Evolutionary conservation across 1,140 invertebrate genomes (phyloP).

Genomic region (Hydropsyche tenuis): DNA sequence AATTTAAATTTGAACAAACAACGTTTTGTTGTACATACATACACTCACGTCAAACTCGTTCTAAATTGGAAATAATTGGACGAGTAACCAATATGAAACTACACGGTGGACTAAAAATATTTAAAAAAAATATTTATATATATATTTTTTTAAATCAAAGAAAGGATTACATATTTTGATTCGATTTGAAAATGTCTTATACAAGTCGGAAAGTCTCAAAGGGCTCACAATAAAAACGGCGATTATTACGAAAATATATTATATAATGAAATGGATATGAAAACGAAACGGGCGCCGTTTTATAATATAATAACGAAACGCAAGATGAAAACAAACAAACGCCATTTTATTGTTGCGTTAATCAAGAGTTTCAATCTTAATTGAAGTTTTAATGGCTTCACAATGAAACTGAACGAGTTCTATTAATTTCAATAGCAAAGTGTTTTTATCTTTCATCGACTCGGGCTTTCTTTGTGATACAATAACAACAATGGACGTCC

Average conservation of each 20-base stretch:
- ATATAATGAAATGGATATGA: not conserved
- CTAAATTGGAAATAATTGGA: conserved; percentile 21
- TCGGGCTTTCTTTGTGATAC: not conserved
- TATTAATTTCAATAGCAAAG: conserved; percentile 35
- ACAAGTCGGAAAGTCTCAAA: too few relatives aligned
- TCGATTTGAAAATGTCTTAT: too few relatives aligned
- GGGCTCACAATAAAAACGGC: not conserved
- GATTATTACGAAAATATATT: too few relatives aligned
- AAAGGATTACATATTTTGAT: too few relatives aligned
- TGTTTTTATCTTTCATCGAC: conserved; percentile 17
- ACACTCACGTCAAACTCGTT: conserved; percentile 4
- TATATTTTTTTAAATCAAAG: too few relatives aligned
- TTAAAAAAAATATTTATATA: too few relatives aligned
- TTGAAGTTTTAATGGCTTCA: conserved; percentile 39
- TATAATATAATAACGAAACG: not conserved
- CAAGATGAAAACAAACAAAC: conserved; percentile 18
- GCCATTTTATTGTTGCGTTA: conserved; percentile 29
- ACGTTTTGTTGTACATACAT: not conserved
- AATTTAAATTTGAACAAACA: conserved; percentile 28
- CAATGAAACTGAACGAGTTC: conserved; percentile 34
- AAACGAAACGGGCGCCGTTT: not conserved
- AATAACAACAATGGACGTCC: not conserved
- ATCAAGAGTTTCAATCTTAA: conserved; percentile 36
- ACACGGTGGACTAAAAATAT: too few relatives aligned
- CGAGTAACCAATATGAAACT: conserved; percentile 2